Evolutionary conservation across 2,888 invertebrate species (phyloP), one percentile per base, ranked within the genome.

Genomic region (Hydrotaea cyrtoneurina): DNA sequence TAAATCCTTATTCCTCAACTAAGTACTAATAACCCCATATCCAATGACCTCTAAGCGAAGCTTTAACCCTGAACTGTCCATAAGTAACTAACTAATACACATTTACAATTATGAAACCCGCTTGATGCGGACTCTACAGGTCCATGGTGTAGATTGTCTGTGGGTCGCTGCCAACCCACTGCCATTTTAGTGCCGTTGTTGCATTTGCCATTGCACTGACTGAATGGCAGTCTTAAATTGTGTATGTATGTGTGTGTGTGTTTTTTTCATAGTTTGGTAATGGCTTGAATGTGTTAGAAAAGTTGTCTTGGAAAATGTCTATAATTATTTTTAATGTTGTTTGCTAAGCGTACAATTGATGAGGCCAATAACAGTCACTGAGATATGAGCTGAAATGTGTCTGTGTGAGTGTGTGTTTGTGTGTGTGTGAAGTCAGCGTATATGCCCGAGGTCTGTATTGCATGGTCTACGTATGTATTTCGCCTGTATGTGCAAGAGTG

Each of bases 261-360:
- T 15, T 53, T 19, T 64, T 73, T 72, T 43, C 69, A 62, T 43
- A 76, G 71, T 83, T 74, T 46, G 43, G 57, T 59, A 74, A 76
- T 72, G 64, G 75, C 81, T 78, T 76, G 57, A 76, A 84, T 84
- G 84, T 84, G 84, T 81, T 84, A 59, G 84, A 76, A 84, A 84
- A 81, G 80, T 84, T 84, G 84, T 84, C 84, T 84, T 84, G 78
- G 80, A 78, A 76, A 84, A 84, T 81, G 80, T 84, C 84, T 86
- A 80, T 82, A 86, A 86, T 84, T 85, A 84, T 84, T 84, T 86
- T 84, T 85, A 82, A 85, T 86, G 84, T 85, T 85, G 80, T 86
- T 86, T 86, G 82, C 83, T 82, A 85, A 83, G 82, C 82, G 84
- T 76, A 84, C 84, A 86, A 85, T 86, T 83, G 84, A 86, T 86